phyloP scores from a whole-genome alignment of 2,888 invertebrate genomes.

The Lasioglossum figueresi region DNA sequence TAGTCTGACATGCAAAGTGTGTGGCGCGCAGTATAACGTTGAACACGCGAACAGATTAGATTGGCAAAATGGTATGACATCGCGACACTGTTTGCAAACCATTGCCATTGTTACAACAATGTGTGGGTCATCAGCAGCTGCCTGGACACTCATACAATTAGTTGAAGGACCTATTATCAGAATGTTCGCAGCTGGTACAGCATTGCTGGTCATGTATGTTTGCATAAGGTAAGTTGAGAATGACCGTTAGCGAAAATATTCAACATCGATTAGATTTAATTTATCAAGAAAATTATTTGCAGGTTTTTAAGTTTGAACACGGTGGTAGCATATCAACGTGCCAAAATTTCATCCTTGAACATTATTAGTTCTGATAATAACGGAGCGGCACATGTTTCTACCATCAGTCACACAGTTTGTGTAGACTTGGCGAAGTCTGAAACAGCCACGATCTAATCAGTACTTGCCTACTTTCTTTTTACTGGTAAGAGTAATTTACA shows the following conservation, averaged over 20 bases:
- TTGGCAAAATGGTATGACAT: slow-evolving; percentile 93
- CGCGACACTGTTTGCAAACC: slow-evolving; percentile 93
- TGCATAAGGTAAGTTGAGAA: slow-evolving; percentile 89
- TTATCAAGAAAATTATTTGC: slow-evolving; percentile 72
- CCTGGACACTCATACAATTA: slow-evolving; percentile 92
- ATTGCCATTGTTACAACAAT: slow-evolving; percentile 91
- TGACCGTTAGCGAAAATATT: background rate
- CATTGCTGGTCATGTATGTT: slow-evolving; percentile 92
- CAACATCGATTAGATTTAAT: background rate
- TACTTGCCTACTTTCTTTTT: slow-evolving; percentile 29
- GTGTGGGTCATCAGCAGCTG: slow-evolving; percentile 90
- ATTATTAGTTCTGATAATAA: slow-evolving; percentile 85
- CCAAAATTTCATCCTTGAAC: slow-evolving; percentile 94
- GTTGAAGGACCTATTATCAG: slow-evolving; percentile 91
- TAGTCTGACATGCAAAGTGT: slow-evolving; percentile 92
- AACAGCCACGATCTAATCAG: slow-evolving; percentile 63
- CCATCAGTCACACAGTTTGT: slow-evolving; percentile 86
- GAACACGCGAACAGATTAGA: slow-evolving; percentile 91
- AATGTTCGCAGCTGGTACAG: slow-evolving; percentile 92
- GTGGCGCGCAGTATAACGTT: slow-evolving; percentile 92
- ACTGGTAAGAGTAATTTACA: slow-evolving; percentile 17
- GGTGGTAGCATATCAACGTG: slow-evolving; percentile 95
- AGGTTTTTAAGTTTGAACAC: slow-evolving; percentile 95
- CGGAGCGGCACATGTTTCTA: slow-evolving; percentile 81
- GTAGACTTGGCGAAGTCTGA: slow-evolving; percentile 82